Conservation (phyloP, 2,888 invertebrate species). For the Allophyes oxyacanthae region DNA sequence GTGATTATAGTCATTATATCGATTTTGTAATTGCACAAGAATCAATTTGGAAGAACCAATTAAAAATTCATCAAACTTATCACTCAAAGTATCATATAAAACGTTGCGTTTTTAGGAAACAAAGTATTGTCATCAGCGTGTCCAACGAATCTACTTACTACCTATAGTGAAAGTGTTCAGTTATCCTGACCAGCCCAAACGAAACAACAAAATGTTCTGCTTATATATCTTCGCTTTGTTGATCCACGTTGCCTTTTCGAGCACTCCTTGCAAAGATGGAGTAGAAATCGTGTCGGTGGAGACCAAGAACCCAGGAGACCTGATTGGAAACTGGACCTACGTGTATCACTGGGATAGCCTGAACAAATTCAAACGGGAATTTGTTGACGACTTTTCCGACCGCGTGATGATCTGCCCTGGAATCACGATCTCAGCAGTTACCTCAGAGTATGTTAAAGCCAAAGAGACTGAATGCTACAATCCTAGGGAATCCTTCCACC, state of each 20-base stretch:
- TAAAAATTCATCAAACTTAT: too few relatives aligned
- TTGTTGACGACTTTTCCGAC: too few relatives aligned
- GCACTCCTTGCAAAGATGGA: slow-evolving; percentile 20
- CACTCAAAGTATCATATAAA: too few relatives aligned
- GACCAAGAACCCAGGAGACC: slow-evolving; percentile 15
- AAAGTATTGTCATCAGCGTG: too few relatives aligned
- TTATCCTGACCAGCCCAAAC: too few relatives aligned
- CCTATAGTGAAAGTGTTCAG: too few relatives aligned
- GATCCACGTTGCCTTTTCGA: slow-evolving; percentile 15
- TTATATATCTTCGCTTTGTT: slow-evolving; percentile 7
- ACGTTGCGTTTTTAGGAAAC: too few relatives aligned
- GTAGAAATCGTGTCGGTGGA: slow-evolving; percentile 9
- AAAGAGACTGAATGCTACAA: slow-evolving; percentile 24
- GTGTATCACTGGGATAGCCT: slow-evolving; percentile 34
- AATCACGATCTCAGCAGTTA: slow-evolving; percentile 12
- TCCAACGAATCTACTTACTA: too few relatives aligned
- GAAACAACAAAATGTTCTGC: slow-evolving; percentile 9
- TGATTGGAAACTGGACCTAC: slow-evolving; percentile 32
- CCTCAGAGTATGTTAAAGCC: slow-evolving; percentile 1
- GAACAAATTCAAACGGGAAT: not conserved
- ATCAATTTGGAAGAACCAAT: too few relatives aligned
- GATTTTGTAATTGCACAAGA: too few relatives aligned
- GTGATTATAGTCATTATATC: too few relatives aligned
- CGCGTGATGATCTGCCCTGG: slow-evolving; percentile 9
- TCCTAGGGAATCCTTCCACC: slow-evolving; percentile 1